A percentile compares a stretch with the other conserved stretches of the same genome.
These are phyloP conservation scores for Caenorhabditis drosophilae DNA, from an alignment of 2,888 invertebrate species.

Conservation along the genomic window DNA sequence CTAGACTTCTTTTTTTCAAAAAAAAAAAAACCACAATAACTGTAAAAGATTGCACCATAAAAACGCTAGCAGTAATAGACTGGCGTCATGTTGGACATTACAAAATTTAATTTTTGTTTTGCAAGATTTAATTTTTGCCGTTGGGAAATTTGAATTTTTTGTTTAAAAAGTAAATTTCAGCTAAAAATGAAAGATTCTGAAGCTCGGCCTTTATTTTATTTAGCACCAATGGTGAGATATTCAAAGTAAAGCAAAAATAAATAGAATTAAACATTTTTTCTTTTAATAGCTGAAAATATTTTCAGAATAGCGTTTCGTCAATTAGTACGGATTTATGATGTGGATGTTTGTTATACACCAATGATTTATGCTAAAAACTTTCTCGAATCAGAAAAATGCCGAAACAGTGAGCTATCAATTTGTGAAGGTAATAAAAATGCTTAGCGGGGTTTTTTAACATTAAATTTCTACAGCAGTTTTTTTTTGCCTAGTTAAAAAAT, in stretches of 20 bases:
- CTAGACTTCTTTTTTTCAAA: too few relatives aligned
- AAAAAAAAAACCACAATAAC: too few relatives aligned
- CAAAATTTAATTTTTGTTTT: neutral
- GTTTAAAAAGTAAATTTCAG: neutral
- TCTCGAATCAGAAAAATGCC: conserved; percentile 84
- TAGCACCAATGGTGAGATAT: conserved; percentile 93
- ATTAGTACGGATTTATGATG: conserved; percentile 81
- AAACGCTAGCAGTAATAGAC: too few relatives aligned
- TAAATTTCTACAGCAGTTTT: too few relatives aligned
- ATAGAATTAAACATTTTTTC: neutral
- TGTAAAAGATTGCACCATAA: too few relatives aligned
- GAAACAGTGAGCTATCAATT: conserved; percentile 73
- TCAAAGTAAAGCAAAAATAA: conserved; percentile 78
- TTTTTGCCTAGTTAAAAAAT: neutral
- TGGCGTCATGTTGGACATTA: too few relatives aligned
- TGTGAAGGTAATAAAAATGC: conserved; percentile 68
- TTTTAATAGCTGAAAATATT: neutral
- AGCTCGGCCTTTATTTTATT: conserved; percentile 55
- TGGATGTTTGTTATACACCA: conserved; percentile 89
- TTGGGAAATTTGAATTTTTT: neutral
- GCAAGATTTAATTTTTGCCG: neutral
- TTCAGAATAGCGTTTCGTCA: conserved; percentile 80
- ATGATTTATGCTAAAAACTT: conserved; percentile 95
- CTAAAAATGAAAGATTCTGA: conserved; percentile 1
- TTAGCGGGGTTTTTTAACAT: too few relatives aligned